A percentile compares a stretch with the other conserved stretches of the same genome.
These are phyloP conservation scores for Clamator glandarius DNA, from an alignment of 2,797 vertebrate species.

Conservation along the genomic window DNA sequence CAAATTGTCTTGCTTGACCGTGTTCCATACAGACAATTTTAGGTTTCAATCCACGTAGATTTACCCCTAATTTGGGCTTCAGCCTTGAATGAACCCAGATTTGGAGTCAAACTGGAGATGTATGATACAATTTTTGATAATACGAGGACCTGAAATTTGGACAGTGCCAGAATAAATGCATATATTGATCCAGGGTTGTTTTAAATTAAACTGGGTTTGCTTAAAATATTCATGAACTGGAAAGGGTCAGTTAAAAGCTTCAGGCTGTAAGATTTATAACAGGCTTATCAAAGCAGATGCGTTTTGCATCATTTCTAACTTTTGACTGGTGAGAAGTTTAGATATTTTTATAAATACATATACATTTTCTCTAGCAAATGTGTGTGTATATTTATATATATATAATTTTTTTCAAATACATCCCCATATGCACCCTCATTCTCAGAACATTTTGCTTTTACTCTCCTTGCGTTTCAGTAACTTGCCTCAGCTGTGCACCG, in stretches of 20 bases:
- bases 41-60: background rate
- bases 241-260: constrained; percentile 68
- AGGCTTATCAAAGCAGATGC: constrained; percentile 66
- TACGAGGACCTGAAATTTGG: constrained; percentile 28
- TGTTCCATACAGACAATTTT: background rate
- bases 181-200: constrained; percentile 65
- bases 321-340: constrained; percentile 65
- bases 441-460: constrained; percentile 71
- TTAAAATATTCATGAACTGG: constrained; percentile 70
- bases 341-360: constrained; percentile 69
- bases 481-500: constrained; percentile 75
- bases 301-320: constrained; percentile 71
- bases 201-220: constrained; percentile 61
- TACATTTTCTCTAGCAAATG: constrained; percentile 66
- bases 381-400: constrained; percentile 74
- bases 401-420: constrained; percentile 62
- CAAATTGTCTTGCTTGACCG: background rate
- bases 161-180: constrained; percentile 55
- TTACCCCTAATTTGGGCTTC: constrained; percentile 35
- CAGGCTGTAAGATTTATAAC: constrained; percentile 62
- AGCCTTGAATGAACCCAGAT: constrained; percentile 47
- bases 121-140: constrained; percentile 41
- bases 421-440: constrained; percentile 66
- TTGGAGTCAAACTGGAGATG: background rate
- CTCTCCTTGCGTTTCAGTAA: constrained; percentile 63